These are phyloP conservation scores for Epinotia brunnichana DNA, from an alignment of 2,888 invertebrate species.

Conservation along the genomic window DNA sequence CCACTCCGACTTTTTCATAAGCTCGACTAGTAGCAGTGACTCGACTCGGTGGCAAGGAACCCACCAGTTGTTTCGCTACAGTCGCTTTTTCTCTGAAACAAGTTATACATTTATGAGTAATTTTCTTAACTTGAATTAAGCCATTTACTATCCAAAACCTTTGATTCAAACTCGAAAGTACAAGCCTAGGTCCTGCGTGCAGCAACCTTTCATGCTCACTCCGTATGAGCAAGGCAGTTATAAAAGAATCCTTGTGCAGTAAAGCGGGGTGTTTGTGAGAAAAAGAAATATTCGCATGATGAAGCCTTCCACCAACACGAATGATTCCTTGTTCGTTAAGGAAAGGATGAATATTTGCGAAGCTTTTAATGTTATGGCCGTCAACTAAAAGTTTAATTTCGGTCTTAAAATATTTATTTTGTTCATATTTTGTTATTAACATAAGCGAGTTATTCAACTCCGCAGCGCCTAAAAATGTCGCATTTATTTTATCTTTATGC, in stretches of 20 bases:
- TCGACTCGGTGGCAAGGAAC: no score
- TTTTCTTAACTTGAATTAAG: conserved; percentile 28
- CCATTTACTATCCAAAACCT: conserved; percentile 38
- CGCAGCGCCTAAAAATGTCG: neutral
- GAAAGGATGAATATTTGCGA: no score
- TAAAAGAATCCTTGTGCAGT: conserved; percentile 5
- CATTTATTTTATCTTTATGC: no score
- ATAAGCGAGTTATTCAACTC: neutral
- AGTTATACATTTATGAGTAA: conserved; percentile 22
- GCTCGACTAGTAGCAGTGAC: no score
- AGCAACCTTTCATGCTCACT: conserved; percentile 29
- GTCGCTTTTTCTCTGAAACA: no score
- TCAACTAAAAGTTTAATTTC: no score
- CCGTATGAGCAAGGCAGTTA: neutral
- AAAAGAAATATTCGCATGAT: conserved; percentile 7
- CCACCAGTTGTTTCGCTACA: no score
- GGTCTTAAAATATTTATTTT: neutral
- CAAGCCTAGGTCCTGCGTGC: conserved; percentile 23
- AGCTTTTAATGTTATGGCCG: no score
- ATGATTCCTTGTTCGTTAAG: no score
- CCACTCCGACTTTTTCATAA: no score
- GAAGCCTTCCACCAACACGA: conserved; percentile 10
- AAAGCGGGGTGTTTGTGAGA: conserved; percentile 25
- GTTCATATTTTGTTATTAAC: conserved; percentile 5
- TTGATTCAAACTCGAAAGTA: conserved; percentile 23